Base-by-base conservation (phyloP, 2,113 vertebrate species). In the Albula goreensis region DNA sequence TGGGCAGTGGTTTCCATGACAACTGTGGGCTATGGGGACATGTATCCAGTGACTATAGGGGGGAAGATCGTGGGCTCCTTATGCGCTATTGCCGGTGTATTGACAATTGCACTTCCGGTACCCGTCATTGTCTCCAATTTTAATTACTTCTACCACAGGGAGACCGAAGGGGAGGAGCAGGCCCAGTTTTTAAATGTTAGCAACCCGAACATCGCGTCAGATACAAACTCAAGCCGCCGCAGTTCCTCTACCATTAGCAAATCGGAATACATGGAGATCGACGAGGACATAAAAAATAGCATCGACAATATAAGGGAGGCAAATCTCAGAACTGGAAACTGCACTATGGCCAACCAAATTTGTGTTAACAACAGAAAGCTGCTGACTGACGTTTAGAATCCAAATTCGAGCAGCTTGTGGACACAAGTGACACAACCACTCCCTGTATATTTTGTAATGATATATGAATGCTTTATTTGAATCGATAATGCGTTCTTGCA, bases 81-180 rank as follows among this genome's bases (percentile, higher is more conserved):
- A 94, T 99, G 98, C 93, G 98, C 98, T 94, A 99, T 99, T 85
- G 98, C 98, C 91, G 98, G 98, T 92, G 98, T 99, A 96, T 95
- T 99, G 91, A 99, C 98, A 91, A 99, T 99, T 95, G 98, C 98
- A 86, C 97, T 99, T 91, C 98, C 98, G 90, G 98, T 99, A 93
- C 98, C 98, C 96, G 98, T 99, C 95, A 99, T 99, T 88, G 98
- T 99, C 94, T 99, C 98, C 97, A 99, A 99, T 95, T 99, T 99
- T 96, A 99, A 99, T 96, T 99, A 99, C 97, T 99, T 99, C 96
- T 99, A 99, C 96, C 98, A 99, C 96, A 96, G 98, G 95, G 98
- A 99, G 96, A 99, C 98, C 80, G 98, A 99, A 93, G 98, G 98
- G 93, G 98, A 99, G 93, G 98, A 99, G 93, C 98, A 99, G 96